These are phyloP conservation scores for Agrenia bidenticulata DNA, from an alignment of 2,888 invertebrate species.

Conservation along the genomic window DNA sequence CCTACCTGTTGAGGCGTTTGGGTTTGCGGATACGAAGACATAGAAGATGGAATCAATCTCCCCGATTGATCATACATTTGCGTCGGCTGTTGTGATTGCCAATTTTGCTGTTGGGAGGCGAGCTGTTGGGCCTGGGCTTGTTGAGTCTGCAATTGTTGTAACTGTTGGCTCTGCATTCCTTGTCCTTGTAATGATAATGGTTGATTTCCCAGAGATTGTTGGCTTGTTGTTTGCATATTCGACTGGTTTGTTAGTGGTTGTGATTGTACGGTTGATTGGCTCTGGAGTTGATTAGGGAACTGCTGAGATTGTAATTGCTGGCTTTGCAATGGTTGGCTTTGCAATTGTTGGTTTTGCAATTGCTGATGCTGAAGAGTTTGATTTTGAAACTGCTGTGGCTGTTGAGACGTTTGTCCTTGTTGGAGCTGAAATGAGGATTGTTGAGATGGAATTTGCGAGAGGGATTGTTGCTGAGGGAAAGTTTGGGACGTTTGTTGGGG, in stretches of 20 bases:
- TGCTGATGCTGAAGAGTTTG: constrained; percentile 19
- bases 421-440: constrained; percentile 22
- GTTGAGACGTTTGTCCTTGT: constrained; percentile 33
- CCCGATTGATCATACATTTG: background rate
- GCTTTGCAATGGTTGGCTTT: constrained; percentile 3
- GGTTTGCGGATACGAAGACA: background rate
- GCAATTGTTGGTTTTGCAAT: constrained; percentile 22
- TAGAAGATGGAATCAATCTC: background rate
- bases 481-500: background rate
- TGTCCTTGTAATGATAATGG: constrained; percentile 15
- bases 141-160: constrained; percentile 27
- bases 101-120: constrained; percentile 26
- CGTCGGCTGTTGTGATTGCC: constrained; percentile 24
- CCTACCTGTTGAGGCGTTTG: constrained; percentile 7
- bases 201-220: constrained; percentile 21
- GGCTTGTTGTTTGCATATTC: background rate
- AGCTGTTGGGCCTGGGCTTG: constrained; percentile 26
- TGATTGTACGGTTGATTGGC: background rate
- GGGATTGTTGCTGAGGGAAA: constrained; percentile 10
- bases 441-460: constrained; percentile 9
- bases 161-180: constrained; percentile 23
- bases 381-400: constrained; percentile 56
- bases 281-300: constrained; percentile 1
- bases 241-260: background rate
- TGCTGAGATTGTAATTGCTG: background rate